phyloP scores from a whole-genome alignment of 2,888 invertebrate genomes.

The Ypsolopha sequella region DNA sequence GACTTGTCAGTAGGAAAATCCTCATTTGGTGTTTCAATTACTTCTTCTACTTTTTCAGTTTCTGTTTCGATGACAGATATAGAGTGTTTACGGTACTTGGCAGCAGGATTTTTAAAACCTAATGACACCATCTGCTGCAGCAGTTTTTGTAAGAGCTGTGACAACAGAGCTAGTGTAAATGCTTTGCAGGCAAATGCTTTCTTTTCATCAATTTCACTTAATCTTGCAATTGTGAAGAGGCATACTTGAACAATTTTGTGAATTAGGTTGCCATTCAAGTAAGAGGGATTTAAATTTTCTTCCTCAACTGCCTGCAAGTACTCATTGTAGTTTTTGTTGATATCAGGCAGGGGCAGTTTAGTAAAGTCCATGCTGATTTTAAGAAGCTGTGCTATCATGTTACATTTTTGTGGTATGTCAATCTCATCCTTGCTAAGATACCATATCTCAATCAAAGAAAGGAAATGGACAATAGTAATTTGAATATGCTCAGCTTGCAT shows the following conservation, averaged over 20 bases:
- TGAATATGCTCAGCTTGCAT: slow-evolving; percentile 63
- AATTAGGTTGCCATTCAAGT: slow-evolving; percentile 76
- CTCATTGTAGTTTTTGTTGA: slow-evolving; percentile 63
- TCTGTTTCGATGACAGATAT: slow-evolving; percentile 14
- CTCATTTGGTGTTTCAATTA: slow-evolving; percentile 13
- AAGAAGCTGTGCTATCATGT: slow-evolving; percentile 78
- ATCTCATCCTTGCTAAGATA: slow-evolving; percentile 73
- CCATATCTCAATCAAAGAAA: slow-evolving; percentile 74
- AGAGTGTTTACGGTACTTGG: slow-evolving; percentile 30
- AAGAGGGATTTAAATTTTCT: slow-evolving; percentile 64
- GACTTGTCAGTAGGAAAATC: slow-evolving; percentile 1
- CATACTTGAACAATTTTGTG: slow-evolving; percentile 88
- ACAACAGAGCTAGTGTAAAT: slow-evolving; percentile 85
- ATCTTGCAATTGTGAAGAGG: slow-evolving; percentile 83
- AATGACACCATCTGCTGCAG: slow-evolving; percentile 49
- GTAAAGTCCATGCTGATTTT: slow-evolving; percentile 77
- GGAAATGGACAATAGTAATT: slow-evolving; percentile 56
- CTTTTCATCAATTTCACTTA: slow-evolving; percentile 80
- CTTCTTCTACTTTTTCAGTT: slow-evolving; percentile 2
- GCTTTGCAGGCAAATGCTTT: slow-evolving; percentile 87
- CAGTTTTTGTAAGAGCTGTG: slow-evolving; percentile 75
- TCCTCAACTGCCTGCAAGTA: slow-evolving; percentile 59
- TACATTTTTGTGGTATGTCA: slow-evolving; percentile 77
- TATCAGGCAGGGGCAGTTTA: slow-evolving; percentile 58
- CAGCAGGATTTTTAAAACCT: slow-evolving; percentile 58